Base-by-base conservation (phyloP, 2,113 vertebrate species). In the Thamnophis sirtalis region DNA sequence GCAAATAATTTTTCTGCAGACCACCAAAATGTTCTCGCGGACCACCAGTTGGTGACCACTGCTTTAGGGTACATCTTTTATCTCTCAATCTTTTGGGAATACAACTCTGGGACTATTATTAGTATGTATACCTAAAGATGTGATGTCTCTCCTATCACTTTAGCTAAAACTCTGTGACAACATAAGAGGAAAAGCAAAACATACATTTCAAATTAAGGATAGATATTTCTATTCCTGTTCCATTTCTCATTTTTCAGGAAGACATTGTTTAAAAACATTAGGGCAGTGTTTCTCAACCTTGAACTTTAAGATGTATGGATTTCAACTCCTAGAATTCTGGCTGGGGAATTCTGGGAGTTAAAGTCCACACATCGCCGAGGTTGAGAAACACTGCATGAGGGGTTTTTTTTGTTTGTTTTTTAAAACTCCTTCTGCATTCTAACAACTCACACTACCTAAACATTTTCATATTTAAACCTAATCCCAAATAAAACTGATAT, bases 401-500 rank as follows among this genome's bases (percentile, higher is more conserved):
- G n/a, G n/a, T n/a, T n/a, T n/a, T n/a, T n/a, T n/a, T n/a, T n/a
- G n/a, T 93, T 93, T 93, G 94, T 95, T 96, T 96, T 43, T 43
- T 43, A 43, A 43, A 43, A 43, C 93, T 94, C 96, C 96, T 97
- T 95, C 94, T 96, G 93, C 95, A 96, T 97, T 97, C 96, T 96
- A 96, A 96, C 97, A 97, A 96, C 96, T 96, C 96, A 97, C 96
- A 96, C 95, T 96, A 95, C 96, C 97, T 96, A 97, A 97, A 98
- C 97, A 97, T 95, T 92, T 93, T 92, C 84, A 96, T 96, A 96
- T 96, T 98, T 97, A 96, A 97, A 97, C 93, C 96, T 97, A 90
- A 43, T 90, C 97, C 96, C 95, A 93, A 96, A 94, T 94, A 95
- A 92, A 15, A 43, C 94, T 95, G 19, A 93, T 93, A 96, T 95